Base-by-base conservation (phyloP, 2,113 vertebrate genomes). In the Alectura lathami region DNA sequence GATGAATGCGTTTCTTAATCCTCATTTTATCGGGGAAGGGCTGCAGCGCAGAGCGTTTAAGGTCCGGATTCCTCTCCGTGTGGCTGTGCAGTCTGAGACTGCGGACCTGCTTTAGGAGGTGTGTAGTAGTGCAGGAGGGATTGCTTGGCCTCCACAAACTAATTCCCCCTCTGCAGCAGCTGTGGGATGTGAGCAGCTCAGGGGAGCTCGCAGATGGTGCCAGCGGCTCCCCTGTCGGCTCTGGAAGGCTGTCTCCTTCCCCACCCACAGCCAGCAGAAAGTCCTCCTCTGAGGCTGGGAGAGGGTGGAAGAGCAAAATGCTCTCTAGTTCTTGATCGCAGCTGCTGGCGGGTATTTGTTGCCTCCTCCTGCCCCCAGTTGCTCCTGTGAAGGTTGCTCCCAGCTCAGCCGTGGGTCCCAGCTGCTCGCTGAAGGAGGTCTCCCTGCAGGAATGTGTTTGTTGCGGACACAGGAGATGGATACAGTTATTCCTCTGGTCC, bases 21-120 rank as follows among this genome's bases (percentile, higher is more conserved):
- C 93, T 88, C 88, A 36, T 92, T 96, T 95, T 78, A 91, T 92
- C 93, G 88, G 76, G 45, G 73, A 86, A 83, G 93, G 92, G 54
- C 57, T 77, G 94, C 83, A 83, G 80, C 47, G 24, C 3, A 27
- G 89, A 77, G 68, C 45, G 40, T 77, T 83, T 87, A 88, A 94
- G 89, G 76, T 53, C 86, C 74, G 38, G 83, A 83, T 70, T 77
- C 76, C 38, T 81, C 86, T 62, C 0, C 27, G 16, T 34, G 20
- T 4, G 34, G 60, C 18, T 66, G 68, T 80, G 72, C 76, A 66
- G 60, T 53, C n/a, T 30, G 43, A 59, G 59, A 26, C 78, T 0
- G 2, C 60, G 79, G 67, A 85, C 40, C 69, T 70, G 68, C 74
- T 81, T n/a, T n/a, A n/a, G 69, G 40, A 74, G 81, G 42, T 54